Evolutionary conservation across 2,113 vertebrate species (phyloP).

Genomic region (Notechis scutatus): DNA sequence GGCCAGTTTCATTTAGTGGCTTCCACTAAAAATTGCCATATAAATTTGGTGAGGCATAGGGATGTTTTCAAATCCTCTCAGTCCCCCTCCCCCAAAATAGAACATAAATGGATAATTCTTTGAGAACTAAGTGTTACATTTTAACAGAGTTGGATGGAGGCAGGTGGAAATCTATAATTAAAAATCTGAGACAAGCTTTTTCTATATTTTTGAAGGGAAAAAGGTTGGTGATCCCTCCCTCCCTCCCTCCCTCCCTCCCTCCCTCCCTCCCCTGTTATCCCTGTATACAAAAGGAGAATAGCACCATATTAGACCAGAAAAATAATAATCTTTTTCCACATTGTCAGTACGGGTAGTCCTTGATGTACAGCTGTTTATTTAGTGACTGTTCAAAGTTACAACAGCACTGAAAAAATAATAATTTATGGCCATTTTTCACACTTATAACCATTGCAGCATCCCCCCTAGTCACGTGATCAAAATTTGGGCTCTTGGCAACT

Average conservation of each 20-base stretch:
- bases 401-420: no score
- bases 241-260: no score
- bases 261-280: neutral
- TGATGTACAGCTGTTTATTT: no score
- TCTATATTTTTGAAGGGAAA: neutral
- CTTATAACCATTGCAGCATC: no score
- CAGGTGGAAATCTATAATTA: neutral
- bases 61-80: neutral
- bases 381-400: no score
- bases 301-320: neutral
- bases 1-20: neutral
- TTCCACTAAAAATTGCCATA: neutral
- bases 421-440: no score
- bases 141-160: neutral
- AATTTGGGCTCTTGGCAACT: no score
- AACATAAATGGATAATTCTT: neutral
- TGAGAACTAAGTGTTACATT: neutral
- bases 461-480: no score
- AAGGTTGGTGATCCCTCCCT: neutral
- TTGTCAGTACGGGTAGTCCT: neutral
- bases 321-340: neutral
- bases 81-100: neutral
- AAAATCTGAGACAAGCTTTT: neutral
- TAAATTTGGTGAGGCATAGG: neutral
- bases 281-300: neutral